Evolutionary conservation across 2,797 vertebrate genomes (phyloP), one percentile per base, ranked within the genome.

Genomic region (Mionectes olivaceus): DNA sequence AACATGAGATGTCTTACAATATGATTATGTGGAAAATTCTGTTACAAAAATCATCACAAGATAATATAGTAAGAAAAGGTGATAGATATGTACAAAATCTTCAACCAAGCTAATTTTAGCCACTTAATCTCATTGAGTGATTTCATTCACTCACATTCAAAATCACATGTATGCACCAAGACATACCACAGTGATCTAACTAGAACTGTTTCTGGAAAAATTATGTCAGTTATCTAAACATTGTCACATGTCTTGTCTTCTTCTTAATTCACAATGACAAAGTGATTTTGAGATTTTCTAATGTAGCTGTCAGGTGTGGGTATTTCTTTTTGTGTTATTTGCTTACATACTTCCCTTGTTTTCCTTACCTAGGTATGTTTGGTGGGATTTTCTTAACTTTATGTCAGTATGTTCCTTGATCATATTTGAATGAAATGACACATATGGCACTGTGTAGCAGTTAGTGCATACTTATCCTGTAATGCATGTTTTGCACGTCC

Each of bases 401-500:
- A 13, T 33, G 16, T 64, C 22, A 55, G 5, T 55, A 50, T 37
- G n/a, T 81, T 60, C 50, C n/a, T 33, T 43, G 24, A 32, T 41
- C 37, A 13, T 86, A 33, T 55, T 22, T 32, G 14, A 60, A 61
- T 24, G 33, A 67, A 84, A 61, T 28, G 19, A 52, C 41, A 50
- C 3, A 1, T 13, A 18, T 0, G 2, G 19, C 28, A 49, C 12
- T 53, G 16, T 39, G 22, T 57, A 30, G 60, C 30, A 56, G 5
- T 41, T 63, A 30, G 19, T 30, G 8, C 27, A 13, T 63, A 28
- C 39, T n/a, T 63, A n/a, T 69, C 8, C n/a, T 46, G 49, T 84
- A 59, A 41, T 23, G 35, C 12, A 2, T 21, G 19, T 39, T 59
- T 61, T 49, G 39, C 12, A 9, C 2, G 2, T 32, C 21, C 27